Conservation (phyloP, 2,113 vertebrate genomes). For the Pyrgilauda ruficollis region DNA sequence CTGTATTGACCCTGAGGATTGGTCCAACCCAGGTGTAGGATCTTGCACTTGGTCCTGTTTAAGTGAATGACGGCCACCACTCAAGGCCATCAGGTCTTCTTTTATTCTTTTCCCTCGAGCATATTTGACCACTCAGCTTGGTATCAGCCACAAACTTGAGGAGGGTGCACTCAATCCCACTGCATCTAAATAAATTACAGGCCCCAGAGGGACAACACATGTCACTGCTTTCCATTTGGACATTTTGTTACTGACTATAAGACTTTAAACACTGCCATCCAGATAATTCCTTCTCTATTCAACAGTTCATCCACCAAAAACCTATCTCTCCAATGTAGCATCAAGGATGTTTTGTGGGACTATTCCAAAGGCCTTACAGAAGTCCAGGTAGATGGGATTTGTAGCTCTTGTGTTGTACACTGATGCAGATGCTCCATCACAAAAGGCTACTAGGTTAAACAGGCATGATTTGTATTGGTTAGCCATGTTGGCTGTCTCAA, state of each 20-base stretch:
- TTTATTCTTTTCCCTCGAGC: neutral
- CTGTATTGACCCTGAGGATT: no score
- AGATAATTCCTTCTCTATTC: neutral
- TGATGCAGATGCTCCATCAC: accelerated
- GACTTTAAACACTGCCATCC: neutral
- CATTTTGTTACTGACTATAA: neutral
- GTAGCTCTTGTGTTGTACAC: neutral
- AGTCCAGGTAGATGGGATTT: neutral
- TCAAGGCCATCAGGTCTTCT: neutral
- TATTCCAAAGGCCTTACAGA: neutral
- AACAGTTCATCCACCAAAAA: neutral
- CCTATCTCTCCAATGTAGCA: neutral
- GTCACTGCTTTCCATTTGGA: neutral
- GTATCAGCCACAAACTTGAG: neutral
- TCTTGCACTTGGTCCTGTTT: neutral
- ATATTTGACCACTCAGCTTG: neutral
- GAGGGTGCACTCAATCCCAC: neutral
- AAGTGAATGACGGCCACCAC: neutral
- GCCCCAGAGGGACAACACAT: neutral
- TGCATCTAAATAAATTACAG: neutral
- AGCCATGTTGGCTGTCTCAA: neutral
- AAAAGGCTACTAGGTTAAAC: neutral
- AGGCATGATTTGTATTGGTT: neutral
- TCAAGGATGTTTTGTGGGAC: neutral
- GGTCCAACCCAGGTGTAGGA: neutral